Evolutionary conservation across 1,140 invertebrate genomes (phyloP), one percentile per base, ranked within the genome.

Genomic region (Microplitis mediator): DNA sequence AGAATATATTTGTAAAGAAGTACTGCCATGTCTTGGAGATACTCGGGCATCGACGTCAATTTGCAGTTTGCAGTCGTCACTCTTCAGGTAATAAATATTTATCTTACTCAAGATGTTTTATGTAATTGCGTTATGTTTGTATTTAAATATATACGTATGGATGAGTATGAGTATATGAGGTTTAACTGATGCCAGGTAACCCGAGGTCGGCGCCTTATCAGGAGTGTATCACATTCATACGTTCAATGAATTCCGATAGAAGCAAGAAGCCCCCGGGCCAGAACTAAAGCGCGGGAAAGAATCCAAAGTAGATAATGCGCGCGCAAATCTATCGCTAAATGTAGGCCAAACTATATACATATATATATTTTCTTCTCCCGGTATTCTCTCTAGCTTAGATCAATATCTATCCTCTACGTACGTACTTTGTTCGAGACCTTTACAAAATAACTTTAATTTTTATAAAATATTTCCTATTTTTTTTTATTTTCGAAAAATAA

Each of bases 1-100:
- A 84, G 94, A 96, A 77, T 97, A 95, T 81, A 92, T 98, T 34
- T 80, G 89, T 16, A 89, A 91, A 75, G 91, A 97, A 81, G 95
- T 97, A 1, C 85, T 97, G 52, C 94, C 95, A 4, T 91, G 91
- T 63, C 95, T 96, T 82, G 95, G 94, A 32, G 96, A 96, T 73
- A 94, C 93, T 4, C 93, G 95, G 84, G 93, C 95, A 0, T 95
- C 94, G 3, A 93, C 94, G 4, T 93, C 93, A 52, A 91, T 95
- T 74, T 95, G 95, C 34, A 95, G 95, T 35, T 88, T 95, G 60
- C 95, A 97, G 86, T 95, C 95, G 9, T 95, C 94, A 64, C 88
- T 95, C 36, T 97, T 94, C 87, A 91, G 95, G 91, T 95, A 89
- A 45, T 45, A 45, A 45, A 45, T 89, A 81, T 78, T 45, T 31